phyloP scores from a whole-genome alignment of 1,140 invertebrate species.

The Phocides pigmalion region DNA sequence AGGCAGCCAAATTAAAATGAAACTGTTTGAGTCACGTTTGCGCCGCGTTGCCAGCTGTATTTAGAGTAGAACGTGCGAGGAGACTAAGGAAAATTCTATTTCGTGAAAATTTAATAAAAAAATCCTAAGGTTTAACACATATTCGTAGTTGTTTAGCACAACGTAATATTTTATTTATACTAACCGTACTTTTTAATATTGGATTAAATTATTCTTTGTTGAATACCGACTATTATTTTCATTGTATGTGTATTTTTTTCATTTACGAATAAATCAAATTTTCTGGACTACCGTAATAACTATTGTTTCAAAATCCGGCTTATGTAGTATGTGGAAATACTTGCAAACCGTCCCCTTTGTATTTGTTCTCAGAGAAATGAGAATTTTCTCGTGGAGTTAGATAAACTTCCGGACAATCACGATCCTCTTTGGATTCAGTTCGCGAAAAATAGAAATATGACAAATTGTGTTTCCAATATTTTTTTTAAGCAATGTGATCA shows the following conservation, averaged over 20 bases:
- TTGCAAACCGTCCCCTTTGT: constrained; percentile 28
- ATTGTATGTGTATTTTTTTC: too few species aligned
- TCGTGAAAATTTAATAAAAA: neutral
- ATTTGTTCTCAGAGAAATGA: constrained; percentile 25
- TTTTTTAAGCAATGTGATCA: neutral
- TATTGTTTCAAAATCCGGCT: constrained; percentile 1
- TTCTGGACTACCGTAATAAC: too few species aligned
- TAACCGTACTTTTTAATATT: too few species aligned
- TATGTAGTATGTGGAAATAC: constrained; percentile 24
- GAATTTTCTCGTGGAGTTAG: constrained; percentile 26
- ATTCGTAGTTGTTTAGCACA: neutral
- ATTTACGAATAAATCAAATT: too few species aligned
- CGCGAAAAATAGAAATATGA: constrained; percentile 29
- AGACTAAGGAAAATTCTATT: constrained; percentile 2
- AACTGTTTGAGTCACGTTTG: constrained; percentile 23
- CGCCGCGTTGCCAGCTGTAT: constrained; percentile 19
- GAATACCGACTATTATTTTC: too few species aligned
- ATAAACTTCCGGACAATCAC: constrained; percentile 33
- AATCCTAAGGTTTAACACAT: neutral
- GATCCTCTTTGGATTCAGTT: constrained; percentile 22
- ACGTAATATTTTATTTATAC: neutral
- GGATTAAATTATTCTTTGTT: too few species aligned
- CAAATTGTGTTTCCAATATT: constrained; percentile 22
- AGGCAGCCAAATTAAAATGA: constrained; percentile 18
- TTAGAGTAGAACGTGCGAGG: constrained; percentile 18